phyloP scores from a whole-genome alignment of 2,797 vertebrate genomes.

The Coracias cyanogaster region DNA sequence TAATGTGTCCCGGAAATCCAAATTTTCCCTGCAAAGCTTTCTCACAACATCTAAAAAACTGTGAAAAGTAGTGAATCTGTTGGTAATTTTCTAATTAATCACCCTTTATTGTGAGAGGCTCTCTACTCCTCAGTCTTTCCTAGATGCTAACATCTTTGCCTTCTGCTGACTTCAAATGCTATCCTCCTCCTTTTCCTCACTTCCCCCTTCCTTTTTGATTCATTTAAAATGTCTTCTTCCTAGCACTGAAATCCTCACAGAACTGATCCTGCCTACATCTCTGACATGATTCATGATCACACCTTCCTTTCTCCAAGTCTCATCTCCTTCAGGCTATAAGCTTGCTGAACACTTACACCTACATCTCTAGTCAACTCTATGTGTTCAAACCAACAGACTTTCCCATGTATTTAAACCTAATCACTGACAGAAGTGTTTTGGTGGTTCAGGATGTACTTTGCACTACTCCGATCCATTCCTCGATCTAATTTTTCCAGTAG shows the following conservation, averaged over 20 bases:
- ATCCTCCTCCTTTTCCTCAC: background rate
- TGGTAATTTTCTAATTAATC: background rate
- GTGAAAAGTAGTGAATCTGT: background rate
- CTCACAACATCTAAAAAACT: background rate
- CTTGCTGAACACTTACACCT: constrained; percentile 40
- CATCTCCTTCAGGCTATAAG: background rate
- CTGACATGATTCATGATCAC: constrained; percentile 59
- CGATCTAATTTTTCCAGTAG: background rate
- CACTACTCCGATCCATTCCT: background rate
- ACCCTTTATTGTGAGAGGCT: background rate
- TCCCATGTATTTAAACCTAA: background rate
- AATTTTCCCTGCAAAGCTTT: background rate
- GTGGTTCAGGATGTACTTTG: background rate
- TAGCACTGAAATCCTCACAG: background rate
- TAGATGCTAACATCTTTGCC: background rate
- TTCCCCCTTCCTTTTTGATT: background rate
- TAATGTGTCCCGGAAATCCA: background rate
- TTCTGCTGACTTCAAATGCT: background rate
- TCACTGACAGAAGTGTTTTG: background rate
- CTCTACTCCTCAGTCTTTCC: background rate
- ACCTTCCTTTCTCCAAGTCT: background rate
- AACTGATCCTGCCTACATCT: constrained; percentile 39
- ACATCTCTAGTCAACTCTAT: background rate
- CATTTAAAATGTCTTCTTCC: background rate
- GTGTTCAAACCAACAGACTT: constrained; percentile 28